Evolutionary conservation across 2,113 vertebrate genomes (phyloP).

Genomic region (Parotia lawesii): DNA sequence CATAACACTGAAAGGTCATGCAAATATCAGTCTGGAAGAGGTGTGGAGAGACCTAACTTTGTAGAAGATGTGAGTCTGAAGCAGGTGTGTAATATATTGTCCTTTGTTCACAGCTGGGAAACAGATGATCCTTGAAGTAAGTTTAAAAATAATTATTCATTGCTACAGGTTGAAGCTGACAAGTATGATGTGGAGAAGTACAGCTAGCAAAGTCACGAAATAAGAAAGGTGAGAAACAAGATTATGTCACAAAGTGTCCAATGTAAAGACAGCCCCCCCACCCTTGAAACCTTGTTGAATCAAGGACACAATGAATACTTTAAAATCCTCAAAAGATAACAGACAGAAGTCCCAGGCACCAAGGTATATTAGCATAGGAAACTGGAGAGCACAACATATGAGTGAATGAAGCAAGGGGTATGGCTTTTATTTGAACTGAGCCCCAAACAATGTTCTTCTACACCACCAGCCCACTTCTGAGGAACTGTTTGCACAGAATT

Average conservation of each 20-base stretch:
- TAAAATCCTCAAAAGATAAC: not conserved
- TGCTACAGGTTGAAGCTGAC: not conserved
- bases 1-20: not conserved
- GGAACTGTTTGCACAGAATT: not conserved
- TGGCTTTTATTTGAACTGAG: not conserved
- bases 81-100: not conserved
- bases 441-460: not conserved
- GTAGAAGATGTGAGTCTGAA: not conserved
- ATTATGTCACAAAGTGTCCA: not conserved
- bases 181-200: not conserved
- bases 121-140: not conserved
- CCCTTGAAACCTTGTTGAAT: not conserved
- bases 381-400: not conserved
- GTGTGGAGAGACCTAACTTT: not conserved
- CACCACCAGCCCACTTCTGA: not conserved
- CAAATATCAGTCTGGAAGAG: not conserved
- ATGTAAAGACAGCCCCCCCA: rapidly evolving
- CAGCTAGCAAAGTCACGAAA: not conserved
- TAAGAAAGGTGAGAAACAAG: not conserved
- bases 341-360: not conserved
- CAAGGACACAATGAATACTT: not conserved
- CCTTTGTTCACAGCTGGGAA: not conserved
- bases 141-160: not conserved
- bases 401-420: not conserved
- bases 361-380: not conserved